Evolutionary conservation across 2,113 vertebrate genomes (phyloP), one percentile per base, ranked within the genome.

Genomic region (Chaetops frenatus): DNA sequence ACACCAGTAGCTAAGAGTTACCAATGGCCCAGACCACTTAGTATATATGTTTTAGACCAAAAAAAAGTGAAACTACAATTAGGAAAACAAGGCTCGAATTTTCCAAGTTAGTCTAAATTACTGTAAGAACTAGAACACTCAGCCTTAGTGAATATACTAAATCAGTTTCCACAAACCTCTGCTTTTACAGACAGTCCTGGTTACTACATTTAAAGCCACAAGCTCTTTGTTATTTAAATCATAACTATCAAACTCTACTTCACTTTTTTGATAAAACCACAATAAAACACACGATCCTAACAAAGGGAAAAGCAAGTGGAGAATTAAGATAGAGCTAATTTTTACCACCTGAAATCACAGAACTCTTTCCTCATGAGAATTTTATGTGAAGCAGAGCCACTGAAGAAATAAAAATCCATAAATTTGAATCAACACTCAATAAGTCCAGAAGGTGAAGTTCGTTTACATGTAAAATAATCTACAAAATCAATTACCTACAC

Each of bases 361-460:
- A 72, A 29, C 25, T 66, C 85, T 97, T 95, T 80, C 58, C 77
- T 95, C 85, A 70, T 4, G 15, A 65, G 80, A 67, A 77, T 96
- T 94, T 96, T 90, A 64, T 77, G 61, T 90, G 57, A 54, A 83
- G 78, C n/a, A n/a, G 44, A 50, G 42, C n/a, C 81, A 73, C 69
- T 92, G 92, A 96, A 97, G 90, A 96, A 96, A 86, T 78, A 95
- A 38, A 27, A 71, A 62, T 57, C 11, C 8, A 18, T 95, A 85
- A 96, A 97, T 96, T 84, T 93, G 77, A 94, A 95, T 96, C 73
- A 93, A 83, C 44, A 81, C 24, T 96, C 76, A 83, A 96, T 97
- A 95, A 90, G 95, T 81, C 53, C 53, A 54, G 50, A 86, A 82
- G 76, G 66, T 94, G 65, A 94, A 95, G 90, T 93, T 93, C 94